These are phyloP conservation scores for Sthenelais limicola DNA, from an alignment of 2,888 invertebrate genomes.

Conservation along the genomic window DNA sequence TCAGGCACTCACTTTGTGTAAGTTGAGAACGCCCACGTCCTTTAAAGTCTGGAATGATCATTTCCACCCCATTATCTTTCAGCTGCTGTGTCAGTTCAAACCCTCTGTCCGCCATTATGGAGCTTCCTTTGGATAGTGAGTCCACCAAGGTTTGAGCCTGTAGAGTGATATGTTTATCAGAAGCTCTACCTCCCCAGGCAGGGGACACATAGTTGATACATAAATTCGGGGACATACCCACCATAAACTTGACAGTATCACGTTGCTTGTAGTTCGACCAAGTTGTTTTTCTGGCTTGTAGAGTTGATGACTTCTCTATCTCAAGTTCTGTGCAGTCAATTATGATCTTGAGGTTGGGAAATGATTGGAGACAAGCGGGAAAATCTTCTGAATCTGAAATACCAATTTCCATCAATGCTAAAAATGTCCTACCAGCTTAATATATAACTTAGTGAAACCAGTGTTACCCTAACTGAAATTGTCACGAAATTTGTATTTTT, in stretches of 20 bases:
- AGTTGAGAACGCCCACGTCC: conserved; percentile 42
- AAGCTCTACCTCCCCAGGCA: conserved; percentile 45
- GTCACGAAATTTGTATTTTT: too few relatives aligned
- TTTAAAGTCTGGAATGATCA: conserved; percentile 47
- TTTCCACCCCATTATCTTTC: conserved; percentile 42
- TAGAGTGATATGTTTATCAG: conserved; percentile 44
- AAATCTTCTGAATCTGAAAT: neutral
- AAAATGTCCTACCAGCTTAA: too few relatives aligned
- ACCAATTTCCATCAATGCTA: too few relatives aligned
- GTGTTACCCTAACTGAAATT: too few relatives aligned
- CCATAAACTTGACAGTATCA: conserved; percentile 41
- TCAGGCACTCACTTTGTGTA: conserved; percentile 2
- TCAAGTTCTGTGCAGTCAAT: conserved; percentile 45
- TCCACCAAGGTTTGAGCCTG: conserved; percentile 32
- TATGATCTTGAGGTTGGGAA: neutral
- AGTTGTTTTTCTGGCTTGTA: conserved; percentile 38
- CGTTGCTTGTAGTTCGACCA: conserved; percentile 46
- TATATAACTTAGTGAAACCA: too few relatives aligned
- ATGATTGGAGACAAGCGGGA: neutral
- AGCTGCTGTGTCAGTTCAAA: conserved; percentile 38
- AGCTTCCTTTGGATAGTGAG: conserved; percentile 23
- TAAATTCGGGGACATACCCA: conserved; percentile 47
- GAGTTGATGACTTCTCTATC: conserved; percentile 38
- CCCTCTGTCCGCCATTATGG: conserved; percentile 48
- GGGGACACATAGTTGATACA: conserved; percentile 45